Percentiles rank a stretch among this genome's conserved stretches.
Evolutionary conservation across 1,140 invertebrate genomes (phyloP).

Genomic region (Myzus persicae): DNA sequence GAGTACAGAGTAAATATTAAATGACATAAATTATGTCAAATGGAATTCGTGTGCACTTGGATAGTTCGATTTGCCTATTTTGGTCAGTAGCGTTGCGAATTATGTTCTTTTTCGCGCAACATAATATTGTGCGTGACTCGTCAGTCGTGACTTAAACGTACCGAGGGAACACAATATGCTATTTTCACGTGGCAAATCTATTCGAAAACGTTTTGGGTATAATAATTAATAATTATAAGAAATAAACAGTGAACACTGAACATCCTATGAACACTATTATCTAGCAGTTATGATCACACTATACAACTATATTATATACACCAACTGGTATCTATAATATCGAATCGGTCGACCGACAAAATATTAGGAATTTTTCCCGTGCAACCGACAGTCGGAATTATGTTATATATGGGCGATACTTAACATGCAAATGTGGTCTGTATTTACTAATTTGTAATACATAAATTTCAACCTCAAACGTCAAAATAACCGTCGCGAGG

Average conservation of each 20-base stretch:
- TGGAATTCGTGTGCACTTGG: slow-evolving; percentile 23
- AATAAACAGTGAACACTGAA: not conserved
- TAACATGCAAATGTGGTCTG: slow-evolving; percentile 34
- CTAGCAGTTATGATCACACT: not conserved
- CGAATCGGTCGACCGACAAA: not conserved
- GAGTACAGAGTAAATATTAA: slow-evolving; percentile 28
- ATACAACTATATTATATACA: not conserved
- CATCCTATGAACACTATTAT: not conserved
- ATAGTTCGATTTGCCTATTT: slow-evolving; percentile 41
- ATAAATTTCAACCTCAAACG: slow-evolving; percentile 39
- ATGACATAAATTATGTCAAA: slow-evolving; percentile 4
- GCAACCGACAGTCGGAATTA: not conserved
- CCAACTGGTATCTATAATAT: not conserved
- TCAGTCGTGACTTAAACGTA: slow-evolving; percentile 16
- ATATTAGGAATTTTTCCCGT: slow-evolving; percentile 6
- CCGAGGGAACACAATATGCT: not conserved
- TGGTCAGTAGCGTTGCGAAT: slow-evolving; percentile 37
- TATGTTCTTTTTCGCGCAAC: slow-evolving; percentile 30
- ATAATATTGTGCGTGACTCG: slow-evolving; percentile 24
- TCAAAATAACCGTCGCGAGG: slow-evolving; percentile 29
- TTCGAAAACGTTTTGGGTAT: not conserved
- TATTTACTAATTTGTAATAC: slow-evolving; percentile 39
- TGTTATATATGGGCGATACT: not conserved
- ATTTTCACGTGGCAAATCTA: slow-evolving; percentile 6
- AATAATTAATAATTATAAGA: not conserved